A percentile compares a stretch with the other conserved stretches of the same genome.
phyloP scores from a whole-genome alignment of 1,140 invertebrate genomes.

The Sminthurinus signatus region DNA sequence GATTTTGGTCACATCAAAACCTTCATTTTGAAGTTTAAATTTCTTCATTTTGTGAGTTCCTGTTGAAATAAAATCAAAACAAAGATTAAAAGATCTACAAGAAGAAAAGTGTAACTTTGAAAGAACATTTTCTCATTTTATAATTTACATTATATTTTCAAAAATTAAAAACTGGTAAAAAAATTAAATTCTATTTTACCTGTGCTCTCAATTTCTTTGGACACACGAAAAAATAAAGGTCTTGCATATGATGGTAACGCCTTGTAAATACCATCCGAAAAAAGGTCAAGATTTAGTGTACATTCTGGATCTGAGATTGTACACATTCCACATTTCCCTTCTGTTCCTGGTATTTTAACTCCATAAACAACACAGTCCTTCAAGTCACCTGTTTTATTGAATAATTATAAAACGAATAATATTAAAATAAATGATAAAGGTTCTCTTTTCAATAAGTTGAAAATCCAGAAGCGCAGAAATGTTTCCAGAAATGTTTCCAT shows the following conservation, averaged over 20 bases:
- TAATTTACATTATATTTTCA: conserved; percentile 21
- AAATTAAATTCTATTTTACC: conserved; percentile 49
- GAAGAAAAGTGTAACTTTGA: no score
- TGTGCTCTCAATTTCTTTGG: conserved; percentile 79
- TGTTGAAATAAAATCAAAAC: conserved; percentile 45
- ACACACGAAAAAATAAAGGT: conserved; percentile 77
- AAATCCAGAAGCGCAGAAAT: no score
- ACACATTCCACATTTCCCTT: conserved; percentile 89
- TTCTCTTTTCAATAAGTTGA: no score
- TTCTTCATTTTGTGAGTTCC: conserved; percentile 93
- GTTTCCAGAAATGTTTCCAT: no score
- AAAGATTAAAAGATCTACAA: no score
- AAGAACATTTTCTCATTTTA: no score
- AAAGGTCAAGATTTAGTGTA: conserved; percentile 58
- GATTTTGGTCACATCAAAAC: conserved; percentile 70
- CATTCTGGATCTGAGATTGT: conserved; percentile 74
- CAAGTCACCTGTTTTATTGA: no score
- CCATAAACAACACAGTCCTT: conserved; percentile 83
- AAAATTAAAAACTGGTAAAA: neutral
- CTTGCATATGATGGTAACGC: conserved; percentile 75
- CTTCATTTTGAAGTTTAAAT: conserved; percentile 79
- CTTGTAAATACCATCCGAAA: conserved; percentile 58
- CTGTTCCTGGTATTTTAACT: conserved; percentile 50
- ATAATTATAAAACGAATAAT: no score
- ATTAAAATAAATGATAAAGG: no score